These are phyloP conservation scores for Takifugu ocellatus DNA, from an alignment of 2,797 vertebrate genomes.

Conservation along the genomic window DNA sequence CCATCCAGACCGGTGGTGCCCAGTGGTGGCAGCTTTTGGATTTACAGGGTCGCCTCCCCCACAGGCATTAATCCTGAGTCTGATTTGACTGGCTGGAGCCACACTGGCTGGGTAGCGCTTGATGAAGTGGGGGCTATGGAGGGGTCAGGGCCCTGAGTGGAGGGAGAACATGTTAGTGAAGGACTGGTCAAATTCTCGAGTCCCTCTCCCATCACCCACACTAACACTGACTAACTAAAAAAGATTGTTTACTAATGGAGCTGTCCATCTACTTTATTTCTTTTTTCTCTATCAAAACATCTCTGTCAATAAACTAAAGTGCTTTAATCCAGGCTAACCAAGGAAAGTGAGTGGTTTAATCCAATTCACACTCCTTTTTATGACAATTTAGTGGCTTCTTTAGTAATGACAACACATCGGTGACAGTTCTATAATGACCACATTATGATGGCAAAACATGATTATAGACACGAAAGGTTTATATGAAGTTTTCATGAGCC, in stretches of 20 bases:
- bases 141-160: constrained; percentile 67
- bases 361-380: constrained; percentile 9
- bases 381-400: not conserved
- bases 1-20: constrained; percentile 54
- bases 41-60: constrained; percentile 70
- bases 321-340: constrained; percentile 67
- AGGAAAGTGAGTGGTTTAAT: constrained; percentile 26
- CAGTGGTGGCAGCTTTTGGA: constrained; percentile 66
- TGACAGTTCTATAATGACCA: not conserved
- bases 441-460: not conserved
- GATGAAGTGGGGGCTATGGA: constrained; percentile 65
- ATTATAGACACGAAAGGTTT: not conserved
- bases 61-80: constrained; percentile 72
- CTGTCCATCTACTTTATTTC: constrained; percentile 42
- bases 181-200: constrained; percentile 63
- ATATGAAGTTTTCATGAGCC: not conserved
- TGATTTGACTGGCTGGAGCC: constrained; percentile 75
- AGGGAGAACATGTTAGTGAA: constrained; percentile 65
- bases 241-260: constrained; percentile 50
- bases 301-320: constrained; percentile 65
- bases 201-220: constrained; percentile 41
- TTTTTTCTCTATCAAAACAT: constrained; percentile 38
- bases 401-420: not conserved
- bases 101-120: constrained; percentile 66
- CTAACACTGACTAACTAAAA: constrained; percentile 44